Evolutionary conservation across 2,797 vertebrate genomes (phyloP), one percentile per base, ranked within the genome.

Genomic region (Acrocephalus scirpaceus): DNA sequence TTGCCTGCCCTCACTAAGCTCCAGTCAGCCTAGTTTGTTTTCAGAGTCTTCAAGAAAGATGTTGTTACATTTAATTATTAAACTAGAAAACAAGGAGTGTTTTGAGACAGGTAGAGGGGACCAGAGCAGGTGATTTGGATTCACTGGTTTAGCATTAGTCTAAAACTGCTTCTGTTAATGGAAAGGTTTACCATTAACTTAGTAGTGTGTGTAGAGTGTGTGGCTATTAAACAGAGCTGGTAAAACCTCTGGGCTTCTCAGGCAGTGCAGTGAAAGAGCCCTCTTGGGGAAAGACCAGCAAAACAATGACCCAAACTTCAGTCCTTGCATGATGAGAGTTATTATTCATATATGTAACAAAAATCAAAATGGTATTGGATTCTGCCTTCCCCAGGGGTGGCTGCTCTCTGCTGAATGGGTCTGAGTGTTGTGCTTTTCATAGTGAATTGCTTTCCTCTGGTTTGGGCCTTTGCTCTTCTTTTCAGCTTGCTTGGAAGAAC

Each of bases 111-210:
- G 54, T 23, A 29, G 58, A 82, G 32, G 38, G 51, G 69, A 81
- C 38, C 38, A 27, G 85, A 86, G 44, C 66, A 86, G 62, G 58
- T 94, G 91, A 70, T 60, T 81, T 84, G 42, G 40, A 76, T 73
- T 84, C 13, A 66, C 2, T 44, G 36, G 44, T 69, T 93, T 88
- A 66, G 79, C 10, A 58, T 92, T 91, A 88, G 38, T 16, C n/a
- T 62, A 34, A 74, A 88, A 57, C 20, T 69, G 61, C 40, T 86
- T 40, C 32, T 36, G n/a, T 51, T 88, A 69, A 58, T 26, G 34
- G 72, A 32, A 29, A 65, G 82, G 32, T 92, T 95, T 77, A 26
- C 57, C 32, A 86, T 95, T 95, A 94, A 87, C 80, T 88, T 22
- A 5, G 25, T n/a, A n/a, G n/a, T n/a, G n/a, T n/a, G 19, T 45